A percentile compares a stretch with the other conserved stretches of the same genome.
These are phyloP conservation scores for Aspidiotus destructor DNA, from an alignment of 2,888 invertebrate genomes.

Conservation along the genomic window DNA sequence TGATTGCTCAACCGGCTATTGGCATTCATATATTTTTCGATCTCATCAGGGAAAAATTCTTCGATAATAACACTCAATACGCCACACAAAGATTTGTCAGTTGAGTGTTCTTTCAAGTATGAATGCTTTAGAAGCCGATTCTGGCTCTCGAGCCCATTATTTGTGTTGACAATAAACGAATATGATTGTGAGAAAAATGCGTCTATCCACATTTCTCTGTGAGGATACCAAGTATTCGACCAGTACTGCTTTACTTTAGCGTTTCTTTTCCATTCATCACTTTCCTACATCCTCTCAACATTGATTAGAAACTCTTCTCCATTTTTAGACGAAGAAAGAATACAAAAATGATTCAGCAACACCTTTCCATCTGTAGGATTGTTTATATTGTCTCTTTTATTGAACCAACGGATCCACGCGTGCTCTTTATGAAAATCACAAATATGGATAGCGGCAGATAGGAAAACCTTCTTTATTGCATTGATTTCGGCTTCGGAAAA, in stretches of 20 bases:
- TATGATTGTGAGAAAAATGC: conserved; percentile 10
- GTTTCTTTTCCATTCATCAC: conserved; percentile 5
- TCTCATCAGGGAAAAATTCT: conserved; percentile 1
- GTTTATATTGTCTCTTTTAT: conserved; percentile 6
- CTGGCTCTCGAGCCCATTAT: conserved; percentile 8
- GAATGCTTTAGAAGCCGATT: conserved; percentile 6
- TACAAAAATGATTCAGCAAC: not conserved
- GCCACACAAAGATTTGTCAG: conserved; percentile 8
- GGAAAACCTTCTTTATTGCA: not conserved
- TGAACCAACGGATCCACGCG: not conserved
- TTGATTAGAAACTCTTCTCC: conserved; percentile 5
- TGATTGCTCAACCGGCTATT: conserved; percentile 2
- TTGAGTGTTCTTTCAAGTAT: conserved; percentile 9
- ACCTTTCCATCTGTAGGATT: not conserved
- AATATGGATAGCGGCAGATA: conserved; percentile 1
- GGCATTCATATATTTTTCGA: not conserved
- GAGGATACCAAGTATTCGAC: not conserved
- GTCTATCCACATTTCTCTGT: conserved; percentile 4
- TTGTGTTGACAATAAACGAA: conserved; percentile 3
- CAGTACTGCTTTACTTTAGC: not conserved
- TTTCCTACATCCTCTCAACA: not conserved
- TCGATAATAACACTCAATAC: not conserved
- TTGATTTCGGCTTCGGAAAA: not conserved
- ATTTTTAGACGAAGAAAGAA: not conserved
- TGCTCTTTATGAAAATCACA: conserved; percentile 3